Conservation (phyloP, 2,113 vertebrate species). For the Corynorhinus townsendii region DNA sequence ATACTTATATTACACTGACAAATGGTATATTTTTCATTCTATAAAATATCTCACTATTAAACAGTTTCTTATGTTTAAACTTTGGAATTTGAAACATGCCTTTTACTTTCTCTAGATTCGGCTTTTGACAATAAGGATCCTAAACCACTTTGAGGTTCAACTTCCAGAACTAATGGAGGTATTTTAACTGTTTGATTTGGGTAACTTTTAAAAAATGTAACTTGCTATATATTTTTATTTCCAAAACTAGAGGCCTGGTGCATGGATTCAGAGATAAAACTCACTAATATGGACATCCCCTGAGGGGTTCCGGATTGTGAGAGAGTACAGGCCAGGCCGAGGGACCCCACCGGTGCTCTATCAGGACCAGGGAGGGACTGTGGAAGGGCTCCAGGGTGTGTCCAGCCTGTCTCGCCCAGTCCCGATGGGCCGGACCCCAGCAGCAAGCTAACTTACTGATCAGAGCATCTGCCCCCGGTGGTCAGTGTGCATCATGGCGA, state of each 20-base stretch:
- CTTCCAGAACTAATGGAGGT: constrained; percentile 86
- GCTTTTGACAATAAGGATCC: constrained; percentile 90
- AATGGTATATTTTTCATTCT: not conserved
- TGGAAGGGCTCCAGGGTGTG: too few relatives aligned
- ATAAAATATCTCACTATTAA: not conserved
- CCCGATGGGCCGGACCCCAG: too few relatives aligned
- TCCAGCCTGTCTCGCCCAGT: too few relatives aligned
- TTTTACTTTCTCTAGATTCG: constrained; percentile 85
- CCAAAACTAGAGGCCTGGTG: not conserved
- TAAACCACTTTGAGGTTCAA: constrained; percentile 89
- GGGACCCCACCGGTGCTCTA: too few relatives aligned
- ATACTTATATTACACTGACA: not conserved
- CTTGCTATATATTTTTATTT: not conserved
- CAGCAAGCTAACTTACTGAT: too few relatives aligned
- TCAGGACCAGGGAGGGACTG: too few relatives aligned
- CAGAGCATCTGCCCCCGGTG: too few relatives aligned
- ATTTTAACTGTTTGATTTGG: constrained; percentile 52
- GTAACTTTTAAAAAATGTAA: not conserved
- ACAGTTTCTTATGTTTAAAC: not conserved
- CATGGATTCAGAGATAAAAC: too few relatives aligned
- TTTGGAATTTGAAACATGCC: not conserved
- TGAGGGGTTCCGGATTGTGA: too few relatives aligned
- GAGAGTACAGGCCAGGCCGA: too few relatives aligned
- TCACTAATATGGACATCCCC: too few relatives aligned
- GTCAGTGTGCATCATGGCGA: too few relatives aligned